Conservation (phyloP, 2,888 invertebrate species). For the Pantelozetes paolii region DNA sequence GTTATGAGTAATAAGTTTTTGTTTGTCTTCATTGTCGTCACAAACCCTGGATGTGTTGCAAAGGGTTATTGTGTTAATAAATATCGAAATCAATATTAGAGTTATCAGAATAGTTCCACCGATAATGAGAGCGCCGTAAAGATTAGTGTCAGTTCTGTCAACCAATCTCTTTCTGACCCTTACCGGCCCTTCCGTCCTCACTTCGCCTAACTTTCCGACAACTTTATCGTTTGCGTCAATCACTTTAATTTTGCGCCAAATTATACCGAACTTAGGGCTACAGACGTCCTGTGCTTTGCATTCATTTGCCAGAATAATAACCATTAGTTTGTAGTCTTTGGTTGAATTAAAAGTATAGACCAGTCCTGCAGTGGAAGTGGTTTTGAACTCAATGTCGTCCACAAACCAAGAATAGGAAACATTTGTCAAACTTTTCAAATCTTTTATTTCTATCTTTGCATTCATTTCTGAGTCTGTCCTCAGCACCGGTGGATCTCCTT, state of each 20-base stretch:
- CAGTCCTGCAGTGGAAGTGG: background rate
- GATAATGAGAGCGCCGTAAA: constrained; percentile 3
- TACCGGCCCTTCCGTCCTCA: background rate
- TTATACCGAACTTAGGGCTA: constrained; percentile 2
- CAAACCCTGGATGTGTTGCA: background rate
- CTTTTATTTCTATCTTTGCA: background rate
- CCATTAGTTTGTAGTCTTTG: constrained; percentile 16
- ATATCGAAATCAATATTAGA: background rate
- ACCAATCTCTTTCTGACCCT: background rate
- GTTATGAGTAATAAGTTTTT: background rate
- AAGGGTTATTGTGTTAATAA: constrained; percentile 16
- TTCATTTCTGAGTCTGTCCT: background rate
- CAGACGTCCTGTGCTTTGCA: background rate
- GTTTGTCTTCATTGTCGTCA: no score
- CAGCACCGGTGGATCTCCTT: background rate
- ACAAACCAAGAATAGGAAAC: constrained; percentile 20
- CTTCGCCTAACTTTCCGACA: background rate
- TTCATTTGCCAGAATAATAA: background rate
- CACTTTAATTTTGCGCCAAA: constrained; percentile 3
- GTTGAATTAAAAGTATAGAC: background rate
- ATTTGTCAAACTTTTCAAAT: background rate
- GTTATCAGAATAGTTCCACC: constrained; percentile 16
- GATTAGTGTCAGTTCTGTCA: background rate
- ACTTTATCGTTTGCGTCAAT: background rate
- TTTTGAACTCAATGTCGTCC: constrained; percentile 7